Evolutionary conservation across 2,113 vertebrate genomes (phyloP).

Genomic region (Nesogale talazaci): DNA sequence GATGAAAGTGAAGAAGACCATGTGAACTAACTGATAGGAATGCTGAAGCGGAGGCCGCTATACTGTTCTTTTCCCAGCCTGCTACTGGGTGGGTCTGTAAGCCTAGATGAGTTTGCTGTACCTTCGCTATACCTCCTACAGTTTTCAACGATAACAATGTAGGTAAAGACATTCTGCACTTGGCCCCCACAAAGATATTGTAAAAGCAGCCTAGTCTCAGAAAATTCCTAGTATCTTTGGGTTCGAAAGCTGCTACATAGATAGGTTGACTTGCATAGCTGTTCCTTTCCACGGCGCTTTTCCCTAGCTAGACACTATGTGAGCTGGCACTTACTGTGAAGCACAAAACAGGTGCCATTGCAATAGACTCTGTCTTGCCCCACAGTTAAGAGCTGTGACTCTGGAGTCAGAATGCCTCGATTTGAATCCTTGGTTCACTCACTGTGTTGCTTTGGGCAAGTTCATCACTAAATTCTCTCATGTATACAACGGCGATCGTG

Average conservation of each 20-base stretch:
- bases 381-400: background rate
- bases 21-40: conserved; percentile 49
- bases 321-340: background rate
- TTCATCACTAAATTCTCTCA: background rate
- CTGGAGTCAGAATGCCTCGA: background rate
- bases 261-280: background rate
- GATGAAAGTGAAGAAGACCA: conserved; percentile 66
- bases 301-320: background rate
- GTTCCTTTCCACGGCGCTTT: background rate
- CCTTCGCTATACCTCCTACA: conserved; percentile 32
- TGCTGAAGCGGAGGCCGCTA: conserved; percentile 48
- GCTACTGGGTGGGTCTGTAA: conserved; percentile 67
- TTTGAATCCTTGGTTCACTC: background rate
- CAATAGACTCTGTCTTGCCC: accelerated
- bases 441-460: background rate
- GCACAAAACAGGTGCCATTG: background rate
- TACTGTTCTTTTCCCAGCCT: conserved; percentile 69
- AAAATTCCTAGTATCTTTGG: conserved; percentile 8
- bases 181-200: conserved; percentile 22
- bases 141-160: conserved; percentile 65
- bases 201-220: conserved; percentile 33
- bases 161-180: conserved; percentile 65
- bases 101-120: conserved; percentile 55
- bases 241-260: background rate
- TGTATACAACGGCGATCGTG: background rate